These are phyloP conservation scores for Heteropelma amictum DNA, from an alignment of 2,888 invertebrate genomes.

Conservation along the genomic window DNA sequence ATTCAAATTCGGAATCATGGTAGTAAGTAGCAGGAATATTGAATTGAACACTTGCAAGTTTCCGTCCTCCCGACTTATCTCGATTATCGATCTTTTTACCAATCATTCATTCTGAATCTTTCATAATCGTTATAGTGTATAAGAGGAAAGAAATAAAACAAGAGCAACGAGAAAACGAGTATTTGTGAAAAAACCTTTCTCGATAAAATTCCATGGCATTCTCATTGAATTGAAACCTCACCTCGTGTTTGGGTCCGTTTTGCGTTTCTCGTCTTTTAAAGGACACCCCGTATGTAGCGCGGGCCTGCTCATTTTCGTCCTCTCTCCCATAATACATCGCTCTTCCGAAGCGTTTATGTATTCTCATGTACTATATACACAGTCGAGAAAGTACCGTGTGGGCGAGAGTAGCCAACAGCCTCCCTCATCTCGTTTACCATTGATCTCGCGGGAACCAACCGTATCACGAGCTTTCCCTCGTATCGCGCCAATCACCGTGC, in stretches of 20 bases:
- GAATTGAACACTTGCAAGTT: no score
- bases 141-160: no score
- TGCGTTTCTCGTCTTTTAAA: background rate
- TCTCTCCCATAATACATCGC: constrained; percentile 23
- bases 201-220: no score
- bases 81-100: no score
- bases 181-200: no score
- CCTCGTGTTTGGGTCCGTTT: background rate
- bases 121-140: no score
- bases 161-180: no score
- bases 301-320: constrained; percentile 46
- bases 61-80: no score
- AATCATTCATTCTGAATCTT: no score
- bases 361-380: constrained; percentile 39
- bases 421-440: constrained; percentile 56
- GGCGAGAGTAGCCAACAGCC: constrained; percentile 41
- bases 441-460: constrained; percentile 52
- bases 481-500: constrained; percentile 56
- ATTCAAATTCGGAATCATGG: no score
- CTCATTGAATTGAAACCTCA: background rate
- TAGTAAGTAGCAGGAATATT: no score
- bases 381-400: constrained; percentile 25
- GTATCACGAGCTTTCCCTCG: constrained; percentile 59
- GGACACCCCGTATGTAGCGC: constrained; percentile 42
- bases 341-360: constrained; percentile 39